A percentile compares a stretch with the other conserved stretches of the same genome.
Evolutionary conservation across 1,140 invertebrate genomes (phyloP).

Genomic region (Trichoplusia ni): DNA sequence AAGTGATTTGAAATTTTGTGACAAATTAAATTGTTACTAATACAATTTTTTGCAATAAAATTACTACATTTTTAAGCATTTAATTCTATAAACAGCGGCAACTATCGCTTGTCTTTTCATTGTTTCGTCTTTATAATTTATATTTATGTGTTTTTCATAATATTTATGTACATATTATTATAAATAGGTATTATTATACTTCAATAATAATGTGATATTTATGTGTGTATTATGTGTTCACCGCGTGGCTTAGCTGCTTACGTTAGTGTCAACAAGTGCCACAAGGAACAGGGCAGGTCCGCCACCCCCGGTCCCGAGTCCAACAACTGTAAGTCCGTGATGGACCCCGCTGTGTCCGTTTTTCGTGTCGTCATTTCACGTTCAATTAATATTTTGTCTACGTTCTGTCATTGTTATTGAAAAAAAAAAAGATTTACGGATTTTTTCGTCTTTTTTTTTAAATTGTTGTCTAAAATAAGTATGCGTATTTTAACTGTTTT

Average conservation of each 20-base stretch:
- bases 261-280: slow-evolving; percentile 63
- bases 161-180: neutral
- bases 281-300: slow-evolving; percentile 47
- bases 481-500: too few relatives aligned
- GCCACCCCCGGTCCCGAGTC: slow-evolving; percentile 39
- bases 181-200: slow-evolving; percentile 25
- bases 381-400: slow-evolving; percentile 14
- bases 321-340: slow-evolving; percentile 60
- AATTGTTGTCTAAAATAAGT: too few relatives aligned
- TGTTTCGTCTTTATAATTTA: too few relatives aligned
- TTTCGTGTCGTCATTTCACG: neutral
- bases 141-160: too few relatives aligned
- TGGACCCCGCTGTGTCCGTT: slow-evolving; percentile 5
- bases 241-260: slow-evolving; percentile 65
- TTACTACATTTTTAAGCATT: too few relatives aligned
- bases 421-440: too few relatives aligned
- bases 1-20: too few relatives aligned
- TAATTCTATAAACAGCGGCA: too few relatives aligned
- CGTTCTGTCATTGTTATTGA: too few relatives aligned
- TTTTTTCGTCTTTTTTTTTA: too few relatives aligned
- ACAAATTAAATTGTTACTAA: too few relatives aligned
- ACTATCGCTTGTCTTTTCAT: slow-evolving; percentile 9
- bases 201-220: slow-evolving; percentile 38
- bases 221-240: slow-evolving; percentile 41
- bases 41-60: too few relatives aligned